Conservation (phyloP, 2,113 vertebrate species). For the Poeciliopsis occidentalis region DNA sequence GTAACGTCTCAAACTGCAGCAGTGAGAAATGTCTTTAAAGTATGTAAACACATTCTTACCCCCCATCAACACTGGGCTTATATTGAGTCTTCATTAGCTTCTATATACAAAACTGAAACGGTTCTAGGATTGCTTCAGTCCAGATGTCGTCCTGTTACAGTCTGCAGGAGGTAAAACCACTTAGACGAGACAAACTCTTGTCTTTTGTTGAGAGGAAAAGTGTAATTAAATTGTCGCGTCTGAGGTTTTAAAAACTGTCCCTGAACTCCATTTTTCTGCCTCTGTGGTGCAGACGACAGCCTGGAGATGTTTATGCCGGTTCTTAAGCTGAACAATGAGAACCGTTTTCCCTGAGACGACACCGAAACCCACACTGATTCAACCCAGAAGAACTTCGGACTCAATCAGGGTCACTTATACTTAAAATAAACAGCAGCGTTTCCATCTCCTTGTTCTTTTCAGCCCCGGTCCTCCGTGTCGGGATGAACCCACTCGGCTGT, state of each 20-base stretch:
- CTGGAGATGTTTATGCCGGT: background rate
- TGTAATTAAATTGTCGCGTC: background rate
- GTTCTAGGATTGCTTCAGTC: background rate
- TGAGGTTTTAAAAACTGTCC: background rate
- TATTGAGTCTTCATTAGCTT: background rate
- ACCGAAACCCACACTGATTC: background rate
- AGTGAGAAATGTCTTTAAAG: background rate
- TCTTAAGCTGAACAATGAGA: background rate
- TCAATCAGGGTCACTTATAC: background rate
- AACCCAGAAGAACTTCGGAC: background rate
- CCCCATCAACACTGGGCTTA: background rate
- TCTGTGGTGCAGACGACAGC: background rate
- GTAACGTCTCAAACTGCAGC: background rate
- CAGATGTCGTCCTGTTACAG: background rate
- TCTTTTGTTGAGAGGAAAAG: background rate
- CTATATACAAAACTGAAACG: background rate
- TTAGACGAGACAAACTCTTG: background rate
- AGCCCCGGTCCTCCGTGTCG: background rate
- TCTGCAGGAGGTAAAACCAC: background rate
- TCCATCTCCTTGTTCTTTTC: background rate
- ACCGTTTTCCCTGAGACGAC: background rate
- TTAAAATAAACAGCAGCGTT: background rate
- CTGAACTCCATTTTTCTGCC: background rate
- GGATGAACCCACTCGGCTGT: background rate
- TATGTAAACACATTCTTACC: background rate